These are phyloP conservation scores for Pediacus dermestoides DNA, from an alignment of 2,888 invertebrate genomes.

Conservation along the genomic window DNA sequence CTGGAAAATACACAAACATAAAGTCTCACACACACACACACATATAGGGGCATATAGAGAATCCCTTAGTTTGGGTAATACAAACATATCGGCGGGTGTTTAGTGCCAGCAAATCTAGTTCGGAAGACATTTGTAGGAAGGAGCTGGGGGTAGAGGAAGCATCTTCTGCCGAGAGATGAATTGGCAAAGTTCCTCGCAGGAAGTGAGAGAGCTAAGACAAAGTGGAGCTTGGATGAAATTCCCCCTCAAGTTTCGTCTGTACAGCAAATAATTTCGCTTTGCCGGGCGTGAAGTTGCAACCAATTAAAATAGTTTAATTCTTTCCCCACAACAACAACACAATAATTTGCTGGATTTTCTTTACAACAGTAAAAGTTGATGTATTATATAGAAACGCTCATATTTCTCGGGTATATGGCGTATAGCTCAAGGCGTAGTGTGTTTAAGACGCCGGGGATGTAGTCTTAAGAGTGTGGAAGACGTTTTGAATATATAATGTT, in stretches of 20 bases:
- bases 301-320: too few species aligned
- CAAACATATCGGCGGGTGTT: slow-evolving; percentile 47
- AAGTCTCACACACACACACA: too few species aligned
- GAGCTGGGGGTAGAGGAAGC: slow-evolving; percentile 46
- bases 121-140: slow-evolving; percentile 49
- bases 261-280: too few species aligned
- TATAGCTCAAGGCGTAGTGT: not conserved
- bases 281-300: too few species aligned
- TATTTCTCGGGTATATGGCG: not conserved
- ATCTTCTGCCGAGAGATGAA: slow-evolving; percentile 48
- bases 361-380: slow-evolving; percentile 6
- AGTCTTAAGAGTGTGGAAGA: slow-evolving; percentile 11
- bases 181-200: slow-evolving; percentile 47
- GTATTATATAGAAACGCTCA: slow-evolving; percentile 4
- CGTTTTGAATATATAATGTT: slow-evolving; percentile 22
- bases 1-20: slow-evolving; percentile 1
- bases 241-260: too few species aligned
- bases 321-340: too few species aligned
- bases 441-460: slow-evolving; percentile 9
- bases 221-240: slow-evolving; percentile 33
- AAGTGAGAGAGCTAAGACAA: slow-evolving; percentile 47
- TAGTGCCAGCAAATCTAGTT: slow-evolving; percentile 47
- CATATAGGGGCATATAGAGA: not conserved
- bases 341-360: too few species aligned
- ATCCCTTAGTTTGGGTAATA: slow-evolving; percentile 14